Evolutionary conservation across 2,113 vertebrate species (phyloP).

Genomic region (Alexandromys fortis): DNA sequence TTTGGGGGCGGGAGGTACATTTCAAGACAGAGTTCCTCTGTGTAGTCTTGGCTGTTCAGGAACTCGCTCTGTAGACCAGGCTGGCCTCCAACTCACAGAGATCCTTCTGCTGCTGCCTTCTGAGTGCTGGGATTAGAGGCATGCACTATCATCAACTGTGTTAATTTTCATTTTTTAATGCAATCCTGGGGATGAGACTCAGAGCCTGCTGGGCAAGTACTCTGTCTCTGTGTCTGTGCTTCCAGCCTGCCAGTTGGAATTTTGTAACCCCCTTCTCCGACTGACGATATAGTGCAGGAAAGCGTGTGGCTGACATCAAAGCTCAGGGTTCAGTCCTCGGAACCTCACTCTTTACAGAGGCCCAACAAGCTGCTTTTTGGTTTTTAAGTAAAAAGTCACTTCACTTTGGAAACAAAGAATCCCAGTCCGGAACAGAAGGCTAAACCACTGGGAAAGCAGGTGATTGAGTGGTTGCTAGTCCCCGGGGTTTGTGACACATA

Average conservation of each 20-base stretch:
- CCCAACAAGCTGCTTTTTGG: neutral
- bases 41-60: neutral
- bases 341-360: neutral
- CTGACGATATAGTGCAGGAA: neutral
- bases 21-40: neutral
- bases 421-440: neutral
- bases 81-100: neutral
- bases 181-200: neutral
- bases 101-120: neutral
- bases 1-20: neutral
- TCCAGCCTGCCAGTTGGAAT: neutral
- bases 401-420: conserved; percentile 41
- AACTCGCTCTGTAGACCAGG: neutral
- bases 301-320: neutral
- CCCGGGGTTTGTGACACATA: conserved; percentile 21
- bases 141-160: neutral
- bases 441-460: neutral
- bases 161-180: neutral
- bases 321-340: neutral
- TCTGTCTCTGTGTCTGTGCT: neutral
- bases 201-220: neutral
- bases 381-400: conserved; percentile 41
- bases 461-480: conserved; percentile 46
- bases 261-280: neutral
- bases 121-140: neutral